Evolutionary conservation across 2,113 vertebrate genomes (phyloP).

Genomic region (Orcinus orca): DNA sequence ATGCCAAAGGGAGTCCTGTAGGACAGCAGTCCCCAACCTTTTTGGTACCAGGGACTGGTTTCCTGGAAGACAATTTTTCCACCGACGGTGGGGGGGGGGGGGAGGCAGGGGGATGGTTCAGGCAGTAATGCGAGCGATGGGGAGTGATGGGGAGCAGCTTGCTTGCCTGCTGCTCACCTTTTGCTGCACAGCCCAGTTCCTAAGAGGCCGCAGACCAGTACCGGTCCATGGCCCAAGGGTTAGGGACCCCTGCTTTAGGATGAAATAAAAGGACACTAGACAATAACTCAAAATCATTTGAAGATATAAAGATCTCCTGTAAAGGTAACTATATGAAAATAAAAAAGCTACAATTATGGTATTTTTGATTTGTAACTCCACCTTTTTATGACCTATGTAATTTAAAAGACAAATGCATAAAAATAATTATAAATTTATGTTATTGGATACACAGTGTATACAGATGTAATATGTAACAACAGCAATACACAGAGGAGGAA

Average conservation of each 20-base stretch:
- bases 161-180: too few species aligned
- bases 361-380: neutral
- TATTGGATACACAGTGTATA: neutral
- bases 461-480: neutral
- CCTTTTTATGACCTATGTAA: neutral
- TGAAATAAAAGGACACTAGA: neutral
- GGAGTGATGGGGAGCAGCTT: too few species aligned
- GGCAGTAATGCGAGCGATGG: too few species aligned
- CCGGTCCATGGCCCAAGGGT: too few species aligned
- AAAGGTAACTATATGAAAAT: neutral
- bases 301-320: neutral
- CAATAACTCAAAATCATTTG: neutral
- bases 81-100: fast-evolving
- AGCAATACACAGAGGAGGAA: neutral
- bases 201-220: too few species aligned
- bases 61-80: too few species aligned
- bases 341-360: neutral
- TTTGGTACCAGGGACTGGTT: too few species aligned
- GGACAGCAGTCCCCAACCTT: too few species aligned
- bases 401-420: neutral
- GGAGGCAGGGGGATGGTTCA: too few species aligned
- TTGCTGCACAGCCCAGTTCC: too few species aligned
- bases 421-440: neutral
- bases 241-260: neutral
- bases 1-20: neutral